These are phyloP conservation scores for Drosophila mettleri DNA, from an alignment of 2,888 invertebrate genomes.

Conservation along the genomic window DNA sequence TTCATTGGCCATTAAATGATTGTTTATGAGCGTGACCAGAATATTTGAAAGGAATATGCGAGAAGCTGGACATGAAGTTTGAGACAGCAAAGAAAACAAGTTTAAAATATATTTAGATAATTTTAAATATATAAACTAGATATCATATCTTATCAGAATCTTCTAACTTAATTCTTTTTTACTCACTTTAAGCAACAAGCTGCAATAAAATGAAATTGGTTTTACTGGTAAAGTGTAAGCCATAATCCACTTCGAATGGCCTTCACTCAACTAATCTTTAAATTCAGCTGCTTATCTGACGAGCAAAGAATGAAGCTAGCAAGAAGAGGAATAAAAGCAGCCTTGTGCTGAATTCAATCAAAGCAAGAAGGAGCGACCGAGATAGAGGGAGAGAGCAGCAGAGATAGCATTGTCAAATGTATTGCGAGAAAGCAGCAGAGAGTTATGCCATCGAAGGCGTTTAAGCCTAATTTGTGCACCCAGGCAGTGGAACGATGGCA, in stretches of 20 bases:
- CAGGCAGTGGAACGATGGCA: slow-evolving; percentile 13
- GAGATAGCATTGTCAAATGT: background rate
- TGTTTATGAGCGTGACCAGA: slow-evolving; percentile 67
- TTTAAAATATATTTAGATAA: background rate
- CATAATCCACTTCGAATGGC: slow-evolving; percentile 21
- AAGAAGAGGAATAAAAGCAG: background rate
- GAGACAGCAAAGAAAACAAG: background rate
- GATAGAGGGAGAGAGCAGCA: background rate
- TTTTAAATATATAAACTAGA: background rate
- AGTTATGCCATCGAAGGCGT: slow-evolving; percentile 30
- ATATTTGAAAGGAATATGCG: slow-evolving; percentile 43
- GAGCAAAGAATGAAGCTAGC: background rate
- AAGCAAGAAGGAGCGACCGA: slow-evolving; percentile 13
- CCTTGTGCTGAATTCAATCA: slow-evolving; percentile 11
- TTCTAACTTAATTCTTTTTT: background rate
- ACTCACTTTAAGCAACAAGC: background rate
- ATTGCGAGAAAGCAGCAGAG: background rate
- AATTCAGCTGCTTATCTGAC: slow-evolving; percentile 28
- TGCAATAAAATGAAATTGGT: slow-evolving; percentile 9
- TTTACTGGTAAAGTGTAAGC: background rate
- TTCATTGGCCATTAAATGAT: slow-evolving; percentile 58
- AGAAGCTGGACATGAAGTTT: background rate
- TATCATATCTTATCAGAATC: background rate
- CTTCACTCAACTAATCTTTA: slow-evolving; percentile 31
- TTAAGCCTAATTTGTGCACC: slow-evolving; percentile 73